A percentile compares a stretch with the other conserved stretches of the same genome.
Evolutionary conservation across 2,113 vertebrate species (phyloP).

Genomic region (Dissostichus mawsoni): DNA sequence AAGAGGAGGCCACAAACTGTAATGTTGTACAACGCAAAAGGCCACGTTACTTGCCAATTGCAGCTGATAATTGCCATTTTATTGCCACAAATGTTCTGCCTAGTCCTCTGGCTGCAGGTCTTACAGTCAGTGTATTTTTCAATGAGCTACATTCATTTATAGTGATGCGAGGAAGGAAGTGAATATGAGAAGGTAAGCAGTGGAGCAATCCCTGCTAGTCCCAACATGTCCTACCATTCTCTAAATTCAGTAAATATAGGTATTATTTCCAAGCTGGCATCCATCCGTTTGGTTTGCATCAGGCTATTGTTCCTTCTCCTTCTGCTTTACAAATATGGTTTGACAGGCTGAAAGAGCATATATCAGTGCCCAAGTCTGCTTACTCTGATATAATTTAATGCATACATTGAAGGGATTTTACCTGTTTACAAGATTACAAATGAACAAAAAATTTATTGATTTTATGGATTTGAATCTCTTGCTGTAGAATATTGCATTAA

Average conservation of each 20-base stretch:
- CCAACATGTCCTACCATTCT: slow-evolving; percentile 2
- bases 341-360: too few species aligned
- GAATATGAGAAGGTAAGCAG: slow-evolving; percentile 21
- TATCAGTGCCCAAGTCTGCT: too few species aligned
- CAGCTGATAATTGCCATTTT: slow-evolving; percentile 35
- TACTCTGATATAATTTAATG: too few species aligned
- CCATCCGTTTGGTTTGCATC: background rate
- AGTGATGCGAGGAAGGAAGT: slow-evolving; percentile 16
- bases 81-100: slow-evolving; percentile 8
- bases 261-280: slow-evolving; percentile 2
- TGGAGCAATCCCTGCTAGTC: slow-evolving; percentile 27
- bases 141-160: slow-evolving; percentile 20
- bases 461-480: background rate
- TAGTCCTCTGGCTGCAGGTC: slow-evolving; percentile 7
- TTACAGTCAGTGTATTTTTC: slow-evolving; percentile 15
- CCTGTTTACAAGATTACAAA: too few species aligned
- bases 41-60: slow-evolving; percentile 48
- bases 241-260: background rate
- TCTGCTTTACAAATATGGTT: background rate
- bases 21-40: slow-evolving; percentile 48
- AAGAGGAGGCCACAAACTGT: slow-evolving; percentile 54
- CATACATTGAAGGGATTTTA: too few species aligned
- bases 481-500: background rate
- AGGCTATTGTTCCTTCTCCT: background rate
- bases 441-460: too few species aligned